Evolutionary conservation across 1,140 invertebrate species (phyloP).

Genomic region (Babylonia areolata): DNA sequence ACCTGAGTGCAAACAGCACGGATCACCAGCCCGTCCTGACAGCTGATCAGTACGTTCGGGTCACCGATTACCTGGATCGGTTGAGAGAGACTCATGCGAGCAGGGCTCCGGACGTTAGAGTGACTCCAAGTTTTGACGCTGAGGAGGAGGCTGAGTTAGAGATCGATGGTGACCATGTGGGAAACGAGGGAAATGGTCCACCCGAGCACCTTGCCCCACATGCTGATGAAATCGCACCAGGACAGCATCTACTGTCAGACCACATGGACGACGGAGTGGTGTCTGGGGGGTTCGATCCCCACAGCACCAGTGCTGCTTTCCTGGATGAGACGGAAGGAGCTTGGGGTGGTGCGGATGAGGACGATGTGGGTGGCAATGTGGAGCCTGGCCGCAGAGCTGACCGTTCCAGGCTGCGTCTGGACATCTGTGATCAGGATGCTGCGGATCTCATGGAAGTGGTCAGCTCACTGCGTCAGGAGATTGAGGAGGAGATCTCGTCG

Average conservation of each 20-base stretch:
- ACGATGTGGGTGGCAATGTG: not conserved
- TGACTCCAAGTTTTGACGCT: not conserved
- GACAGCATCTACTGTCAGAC: not conserved
- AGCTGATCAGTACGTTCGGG: not conserved
- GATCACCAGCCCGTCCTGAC: not conserved
- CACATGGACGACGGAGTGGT: not conserved
- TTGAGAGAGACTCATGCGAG: not conserved
- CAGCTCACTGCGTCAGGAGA: conserved; percentile 51
- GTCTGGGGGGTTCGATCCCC: not conserved
- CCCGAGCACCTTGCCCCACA: not conserved
- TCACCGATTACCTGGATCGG: not conserved
- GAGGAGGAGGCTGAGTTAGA: too few relatives aligned
- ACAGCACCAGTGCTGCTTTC: not conserved
- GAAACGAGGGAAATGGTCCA: not conserved
- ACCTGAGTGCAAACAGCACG: not conserved
- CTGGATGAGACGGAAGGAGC: not conserved
- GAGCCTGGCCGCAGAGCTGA: conserved; percentile 26
- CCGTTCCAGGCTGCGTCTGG: conserved; percentile 49
- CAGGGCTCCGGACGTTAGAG: not conserved
- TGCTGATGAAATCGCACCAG: not conserved
- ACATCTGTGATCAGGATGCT: conserved; percentile 40
- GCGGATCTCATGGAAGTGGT: conserved; percentile 35
- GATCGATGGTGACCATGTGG: not conserved
- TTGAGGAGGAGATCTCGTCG: conserved; percentile 53
- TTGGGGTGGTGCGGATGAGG: conserved; percentile 3